These are phyloP conservation scores for Drosophila gunungcola DNA, from an alignment of 1,140 invertebrate genomes.

Conservation along the genomic window DNA sequence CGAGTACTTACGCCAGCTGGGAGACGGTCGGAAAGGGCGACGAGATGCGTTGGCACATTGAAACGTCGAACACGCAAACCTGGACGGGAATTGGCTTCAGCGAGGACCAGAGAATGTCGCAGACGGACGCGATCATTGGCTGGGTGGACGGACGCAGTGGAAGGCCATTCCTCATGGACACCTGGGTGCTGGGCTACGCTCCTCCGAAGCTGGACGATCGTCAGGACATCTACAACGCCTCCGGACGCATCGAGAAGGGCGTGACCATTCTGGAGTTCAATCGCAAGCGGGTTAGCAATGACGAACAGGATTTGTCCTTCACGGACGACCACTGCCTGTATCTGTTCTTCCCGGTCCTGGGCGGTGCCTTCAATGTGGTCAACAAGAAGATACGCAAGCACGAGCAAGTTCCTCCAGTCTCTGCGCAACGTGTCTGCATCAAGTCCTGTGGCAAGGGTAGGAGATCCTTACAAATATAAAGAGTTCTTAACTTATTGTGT, in stretches of 20 bases:
- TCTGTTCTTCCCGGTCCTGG: constrained; percentile 94
- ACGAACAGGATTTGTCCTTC: constrained; percentile 93
- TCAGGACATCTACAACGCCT: constrained; percentile 91
- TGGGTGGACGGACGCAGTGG: constrained; percentile 92
- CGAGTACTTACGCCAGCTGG: constrained; percentile 94
- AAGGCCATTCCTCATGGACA: constrained; percentile 93
- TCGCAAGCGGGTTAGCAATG: constrained; percentile 91
- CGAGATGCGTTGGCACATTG: constrained; percentile 94
- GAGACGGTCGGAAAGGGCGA: constrained; percentile 91
- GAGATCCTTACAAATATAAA: no score
- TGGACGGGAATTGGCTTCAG: constrained; percentile 99
- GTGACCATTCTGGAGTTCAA: constrained; percentile 92
- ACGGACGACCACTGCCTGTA: constrained; percentile 93
- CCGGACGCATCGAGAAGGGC: constrained; percentile 90
- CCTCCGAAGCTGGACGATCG: constrained; percentile 90
- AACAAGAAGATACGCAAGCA: constrained; percentile 95
- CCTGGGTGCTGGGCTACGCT: constrained; percentile 92
- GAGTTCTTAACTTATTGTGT: background rate
- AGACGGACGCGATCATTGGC: constrained; percentile 89
- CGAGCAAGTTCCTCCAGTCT: constrained; percentile 90
- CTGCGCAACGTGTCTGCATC: constrained; percentile 93
- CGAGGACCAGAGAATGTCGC: constrained; percentile 91
- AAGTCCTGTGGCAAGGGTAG: constrained; percentile 90
- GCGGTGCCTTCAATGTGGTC: constrained; percentile 92
- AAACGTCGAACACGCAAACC: constrained; percentile 90